A percentile compares a stretch with the other conserved stretches of the same genome.
Conservation (phyloP, 2,113 vertebrate genomes). For the Athene noctua region DNA sequence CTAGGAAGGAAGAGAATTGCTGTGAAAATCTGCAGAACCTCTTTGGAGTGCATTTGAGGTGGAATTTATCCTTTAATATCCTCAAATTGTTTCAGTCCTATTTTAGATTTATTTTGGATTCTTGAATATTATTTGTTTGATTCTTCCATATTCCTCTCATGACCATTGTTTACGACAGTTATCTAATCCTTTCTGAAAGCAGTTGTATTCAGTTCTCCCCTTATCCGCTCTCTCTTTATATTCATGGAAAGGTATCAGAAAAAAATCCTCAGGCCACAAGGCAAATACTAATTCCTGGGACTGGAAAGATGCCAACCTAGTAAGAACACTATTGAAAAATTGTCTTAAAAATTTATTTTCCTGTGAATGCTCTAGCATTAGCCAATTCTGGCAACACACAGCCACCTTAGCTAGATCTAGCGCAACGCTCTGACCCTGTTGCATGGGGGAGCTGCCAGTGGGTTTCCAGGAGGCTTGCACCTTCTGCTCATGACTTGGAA, state of each 20-base stretch:
- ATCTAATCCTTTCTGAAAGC: neutral
- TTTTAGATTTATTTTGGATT: neutral
- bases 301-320: neutral
- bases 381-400: neutral
- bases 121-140: neutral
- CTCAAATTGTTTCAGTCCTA: neutral
- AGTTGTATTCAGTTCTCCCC: neutral
- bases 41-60: neutral
- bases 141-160: neutral
- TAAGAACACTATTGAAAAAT: neutral
- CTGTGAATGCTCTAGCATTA: neutral
- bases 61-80: neutral
- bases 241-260: neutral
- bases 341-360: neutral
- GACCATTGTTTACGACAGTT: neutral
- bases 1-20: neutral
- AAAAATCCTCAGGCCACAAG: neutral
- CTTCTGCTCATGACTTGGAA: neutral
- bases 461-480: neutral
- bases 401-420: neutral
- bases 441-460: rapidly evolving
- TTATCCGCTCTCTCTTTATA: neutral
- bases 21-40: neutral
- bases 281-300: neutral
- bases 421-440: neutral